A percentile compares a stretch with the other conserved stretches of the same genome.
These are phyloP conservation scores for Diogma glabrata DNA, from an alignment of 2,888 invertebrate genomes.

Conservation along the genomic window DNA sequence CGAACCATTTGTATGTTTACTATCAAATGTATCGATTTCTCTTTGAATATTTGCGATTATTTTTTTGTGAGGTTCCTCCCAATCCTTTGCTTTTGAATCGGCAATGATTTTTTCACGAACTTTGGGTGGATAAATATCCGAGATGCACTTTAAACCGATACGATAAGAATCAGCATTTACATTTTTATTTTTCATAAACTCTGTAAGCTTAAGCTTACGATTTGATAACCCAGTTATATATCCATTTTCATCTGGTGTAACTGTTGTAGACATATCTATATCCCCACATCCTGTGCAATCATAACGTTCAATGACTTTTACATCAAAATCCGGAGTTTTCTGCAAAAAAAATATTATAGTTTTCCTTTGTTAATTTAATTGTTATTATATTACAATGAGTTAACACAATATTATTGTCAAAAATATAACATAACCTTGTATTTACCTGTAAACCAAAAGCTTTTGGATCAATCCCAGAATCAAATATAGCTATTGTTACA, in stretches of 20 bases:
- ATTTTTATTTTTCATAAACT: conserved; percentile 40
- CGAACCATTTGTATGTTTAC: conserved; percentile 42
- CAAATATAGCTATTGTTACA: conserved; percentile 87
- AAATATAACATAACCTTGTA: too few relatives aligned
- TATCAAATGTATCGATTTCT: conserved; percentile 64
- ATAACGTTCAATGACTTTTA: conserved; percentile 87
- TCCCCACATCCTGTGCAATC: conserved; percentile 97
- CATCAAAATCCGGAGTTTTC: conserved; percentile 78
- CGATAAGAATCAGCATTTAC: conserved; percentile 75
- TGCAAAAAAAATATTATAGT: conserved; percentile 40
- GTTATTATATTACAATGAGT: too few relatives aligned
- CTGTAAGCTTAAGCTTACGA: conserved; percentile 58
- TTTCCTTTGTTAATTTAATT: too few relatives aligned
- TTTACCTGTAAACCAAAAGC: conserved; percentile 90
- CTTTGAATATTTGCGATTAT: conserved; percentile 67
- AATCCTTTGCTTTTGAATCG: conserved; percentile 66
- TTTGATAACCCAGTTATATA: conserved; percentile 77
- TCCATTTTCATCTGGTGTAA: conserved; percentile 55
- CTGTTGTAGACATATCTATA: conserved; percentile 77
- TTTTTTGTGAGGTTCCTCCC: conserved; percentile 75
- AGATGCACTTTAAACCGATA: conserved; percentile 75
- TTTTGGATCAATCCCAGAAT: conserved; percentile 96
- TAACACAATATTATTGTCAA: too few relatives aligned
- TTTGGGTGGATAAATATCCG: conserved; percentile 75
- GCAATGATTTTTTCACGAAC: conserved; percentile 70